Evolutionary conservation across 2,113 vertebrate genomes (phyloP), one percentile per base, ranked within the genome.

Genomic region (Corapipo altera): DNA sequence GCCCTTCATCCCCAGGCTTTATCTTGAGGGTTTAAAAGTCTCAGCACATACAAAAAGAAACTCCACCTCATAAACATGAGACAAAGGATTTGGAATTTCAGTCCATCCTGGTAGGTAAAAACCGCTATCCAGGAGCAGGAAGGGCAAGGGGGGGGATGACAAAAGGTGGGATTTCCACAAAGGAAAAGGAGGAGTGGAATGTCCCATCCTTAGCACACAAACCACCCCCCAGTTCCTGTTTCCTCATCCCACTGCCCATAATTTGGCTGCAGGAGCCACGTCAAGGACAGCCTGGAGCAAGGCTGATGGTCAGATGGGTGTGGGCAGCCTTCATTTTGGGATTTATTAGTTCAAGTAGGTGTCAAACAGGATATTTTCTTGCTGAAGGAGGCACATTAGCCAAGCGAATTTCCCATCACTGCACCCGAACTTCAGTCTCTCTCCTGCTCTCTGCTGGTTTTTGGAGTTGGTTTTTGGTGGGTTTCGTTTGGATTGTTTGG

Each of bases 181-280:
- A 65, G 11, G 32, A 72, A 66, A 66, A 35, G 28, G 27, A 35
- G 23, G 22, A 43, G 15, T 15, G 24, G 61, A 48, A 26, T 21
- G 48, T 61, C 67, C 39, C 20, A 32, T 19, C 9, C 23, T 8
- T 7, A 3, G 9, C 39, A 61, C 35, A 16, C 19, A 5, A 8
- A 23, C 16, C 33, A 26, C 22, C 59, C 24, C 28, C 7, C 12
- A 27, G 15, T 2, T 12, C 32, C 4, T 0, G 3, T 24, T 20
- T 61, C 32, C 32, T 43, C 28, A 8, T 59, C 35, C 46, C 44
- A 8, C 35, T 32, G 43, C 27, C 16, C 27, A 6, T 5, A 10
- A 27, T 27, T 43, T 9, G 5, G 24, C 5, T 17, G 54, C 46
- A 72, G 35, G 58, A 92, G 9, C 48, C 24, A 8, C 1, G 1